These are phyloP conservation scores for Callitettix versicolor DNA, from an alignment of 1,140 invertebrate species.

Conservation along the genomic window DNA sequence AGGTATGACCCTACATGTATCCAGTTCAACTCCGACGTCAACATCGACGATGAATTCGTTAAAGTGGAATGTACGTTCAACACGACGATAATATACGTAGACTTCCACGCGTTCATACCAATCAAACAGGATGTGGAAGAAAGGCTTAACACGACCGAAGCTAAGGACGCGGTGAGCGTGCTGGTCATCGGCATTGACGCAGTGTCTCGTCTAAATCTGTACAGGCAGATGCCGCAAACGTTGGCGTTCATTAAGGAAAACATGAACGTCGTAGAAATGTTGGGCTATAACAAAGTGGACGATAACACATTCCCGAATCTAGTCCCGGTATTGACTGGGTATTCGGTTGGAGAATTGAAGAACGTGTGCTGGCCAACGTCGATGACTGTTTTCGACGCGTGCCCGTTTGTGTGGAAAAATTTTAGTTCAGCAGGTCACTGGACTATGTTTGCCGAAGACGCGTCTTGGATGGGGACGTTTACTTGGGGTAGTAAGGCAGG, in stretches of 20 bases:
- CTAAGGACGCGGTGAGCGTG: conserved; percentile 21
- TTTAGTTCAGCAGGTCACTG: conserved; percentile 59
- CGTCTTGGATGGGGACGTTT: conserved; percentile 60
- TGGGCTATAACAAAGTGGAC: conserved; percentile 55
- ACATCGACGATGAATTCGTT: conserved; percentile 24
- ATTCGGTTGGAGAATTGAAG: conserved; percentile 36
- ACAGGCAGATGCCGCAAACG: conserved; percentile 67
- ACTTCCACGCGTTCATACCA: conserved; percentile 30
- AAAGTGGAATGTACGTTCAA: conserved; percentile 18
- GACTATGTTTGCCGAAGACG: conserved; percentile 72
- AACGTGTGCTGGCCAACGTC: conserved; percentile 38
- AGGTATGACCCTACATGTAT: conserved; percentile 22
- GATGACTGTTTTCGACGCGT: conserved; percentile 41
- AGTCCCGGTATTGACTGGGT: conserved; percentile 61
- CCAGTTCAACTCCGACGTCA: conserved; percentile 12
- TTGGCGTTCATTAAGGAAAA: conserved; percentile 48
- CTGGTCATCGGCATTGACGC: conserved; percentile 78
- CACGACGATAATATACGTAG: conserved; percentile 21
- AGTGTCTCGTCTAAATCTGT: conserved; percentile 64
- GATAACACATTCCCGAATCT: conserved; percentile 77
- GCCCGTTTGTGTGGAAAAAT: conserved; percentile 69
- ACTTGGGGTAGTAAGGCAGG: conserved; percentile 71
- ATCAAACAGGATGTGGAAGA: not conserved
- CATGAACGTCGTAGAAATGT: conserved; percentile 39
- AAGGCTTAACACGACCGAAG: not conserved